These are phyloP conservation scores for Corynorhinus townsendii DNA, from an alignment of 2,113 vertebrate genomes.

Conservation along the genomic window DNA sequence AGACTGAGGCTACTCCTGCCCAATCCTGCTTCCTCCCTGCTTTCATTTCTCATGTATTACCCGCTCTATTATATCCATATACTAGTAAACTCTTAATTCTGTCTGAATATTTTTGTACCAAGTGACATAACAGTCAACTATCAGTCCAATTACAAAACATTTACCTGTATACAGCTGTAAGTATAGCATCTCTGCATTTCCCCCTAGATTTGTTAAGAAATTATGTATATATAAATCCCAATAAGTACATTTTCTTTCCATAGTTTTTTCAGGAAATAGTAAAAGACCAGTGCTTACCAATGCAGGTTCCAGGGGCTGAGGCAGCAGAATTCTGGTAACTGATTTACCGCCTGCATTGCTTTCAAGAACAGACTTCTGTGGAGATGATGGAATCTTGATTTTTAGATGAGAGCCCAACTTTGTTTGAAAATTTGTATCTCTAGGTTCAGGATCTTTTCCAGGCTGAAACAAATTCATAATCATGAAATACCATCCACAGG, in stretches of 20 bases:
- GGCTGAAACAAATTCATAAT: constrained; percentile 60
- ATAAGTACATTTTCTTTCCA: background rate
- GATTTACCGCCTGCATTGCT: background rate
- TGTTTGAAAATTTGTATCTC: constrained; percentile 32
- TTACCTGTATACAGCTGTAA: background rate
- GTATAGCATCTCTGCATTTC: background rate
- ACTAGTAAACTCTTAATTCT: background rate
- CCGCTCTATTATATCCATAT: background rate
- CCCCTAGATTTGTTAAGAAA: constrained; percentile 14
- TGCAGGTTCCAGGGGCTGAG: background rate
- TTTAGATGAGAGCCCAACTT: background rate
- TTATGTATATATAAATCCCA: background rate
- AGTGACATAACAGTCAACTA: background rate
- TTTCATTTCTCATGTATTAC: background rate
- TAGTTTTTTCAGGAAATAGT: constrained; percentile 23
- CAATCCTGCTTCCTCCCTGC: background rate
- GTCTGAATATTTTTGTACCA: background rate
- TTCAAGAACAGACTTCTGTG: background rate
- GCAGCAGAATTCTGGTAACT: background rate
- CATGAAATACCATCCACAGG: background rate
- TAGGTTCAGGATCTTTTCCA: constrained; percentile 30
- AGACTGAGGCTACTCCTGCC: background rate
- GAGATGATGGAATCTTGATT: background rate
- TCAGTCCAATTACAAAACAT: background rate
- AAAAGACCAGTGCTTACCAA: constrained; percentile 59